A percentile compares a stretch with the other conserved stretches of the same genome.
Conservation (phyloP, 2,113 vertebrate genomes). For the Hippocampus mohnikei region DNA sequence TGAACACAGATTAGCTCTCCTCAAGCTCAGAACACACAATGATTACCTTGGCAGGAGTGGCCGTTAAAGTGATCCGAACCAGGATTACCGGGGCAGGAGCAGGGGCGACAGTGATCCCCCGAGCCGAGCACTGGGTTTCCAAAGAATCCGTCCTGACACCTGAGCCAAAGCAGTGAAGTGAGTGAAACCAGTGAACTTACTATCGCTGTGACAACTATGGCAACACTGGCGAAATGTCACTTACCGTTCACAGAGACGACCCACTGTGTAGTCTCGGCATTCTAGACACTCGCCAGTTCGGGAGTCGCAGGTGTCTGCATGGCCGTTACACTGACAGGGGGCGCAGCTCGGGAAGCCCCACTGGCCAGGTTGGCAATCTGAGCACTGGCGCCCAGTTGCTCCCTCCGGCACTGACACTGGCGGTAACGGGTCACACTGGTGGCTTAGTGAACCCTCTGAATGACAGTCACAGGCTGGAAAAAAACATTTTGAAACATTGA, state of each 20-base stretch:
- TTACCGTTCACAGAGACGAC: slow-evolving; percentile 76
- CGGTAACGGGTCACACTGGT: slow-evolving; percentile 74
- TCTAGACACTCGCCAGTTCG: slow-evolving; percentile 62
- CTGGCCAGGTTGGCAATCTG: slow-evolving; percentile 66
- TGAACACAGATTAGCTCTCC: neutral
- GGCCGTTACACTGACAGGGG: slow-evolving; percentile 78
- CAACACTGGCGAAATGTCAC: neutral
- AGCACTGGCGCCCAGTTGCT: slow-evolving; percentile 71
- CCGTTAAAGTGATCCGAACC: slow-evolving; percentile 77
- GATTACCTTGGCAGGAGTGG: slow-evolving; percentile 59
- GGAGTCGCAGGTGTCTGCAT: slow-evolving; percentile 72
- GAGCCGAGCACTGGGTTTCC: slow-evolving; percentile 82
- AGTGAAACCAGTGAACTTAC: neutral
- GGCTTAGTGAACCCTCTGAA: slow-evolving; percentile 68
- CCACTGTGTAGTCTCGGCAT: slow-evolving; percentile 71
- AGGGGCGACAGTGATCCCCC: slow-evolving; percentile 81
- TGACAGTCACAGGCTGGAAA: slow-evolving; percentile 80
- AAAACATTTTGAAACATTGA: neutral
- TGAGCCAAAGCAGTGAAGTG: slow-evolving; percentile 27
- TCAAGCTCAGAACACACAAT: neutral
- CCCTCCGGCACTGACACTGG: slow-evolving; percentile 77
- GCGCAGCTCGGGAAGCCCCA: slow-evolving; percentile 80
- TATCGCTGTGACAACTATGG: neutral
- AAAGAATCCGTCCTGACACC: slow-evolving; percentile 79
- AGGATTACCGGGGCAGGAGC: slow-evolving; percentile 79